Evolutionary conservation across 2,113 vertebrate species (phyloP).

Genomic region (Pseudorhombus dupliciocellatus): DNA sequence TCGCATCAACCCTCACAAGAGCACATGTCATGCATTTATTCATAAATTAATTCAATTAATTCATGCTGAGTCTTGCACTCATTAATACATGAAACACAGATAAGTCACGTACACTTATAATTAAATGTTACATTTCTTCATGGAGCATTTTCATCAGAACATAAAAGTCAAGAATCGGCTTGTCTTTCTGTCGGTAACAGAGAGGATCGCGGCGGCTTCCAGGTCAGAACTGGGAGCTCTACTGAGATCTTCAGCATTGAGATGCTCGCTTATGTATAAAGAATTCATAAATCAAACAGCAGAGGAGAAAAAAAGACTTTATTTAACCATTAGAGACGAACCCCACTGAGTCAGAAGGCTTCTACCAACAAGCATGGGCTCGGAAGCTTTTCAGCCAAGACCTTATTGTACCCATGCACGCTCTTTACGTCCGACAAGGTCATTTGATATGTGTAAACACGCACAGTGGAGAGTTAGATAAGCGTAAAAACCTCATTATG

Average conservation of each 20-base stretch:
- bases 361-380: not conserved
- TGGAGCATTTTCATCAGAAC: conserved; percentile 24
- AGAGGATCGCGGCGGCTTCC: not conserved
- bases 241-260: conserved; percentile 23
- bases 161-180: conserved; percentile 17
- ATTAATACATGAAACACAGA: conserved; percentile 41
- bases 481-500: conserved; percentile 13
- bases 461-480: conserved; percentile 1
- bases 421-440: conserved; percentile 10
- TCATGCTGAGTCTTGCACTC: conserved; percentile 46
- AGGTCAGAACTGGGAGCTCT: conserved; percentile 27
- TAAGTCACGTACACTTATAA: conserved; percentile 30
- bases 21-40: conserved; percentile 62
- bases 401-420: not conserved
- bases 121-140: conserved; percentile 17
- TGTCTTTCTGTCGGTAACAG: not conserved
- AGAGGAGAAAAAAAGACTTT: conserved; percentile 27
- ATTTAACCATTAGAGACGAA: conserved; percentile 40
- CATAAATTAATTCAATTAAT: conserved; percentile 44
- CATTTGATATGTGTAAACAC: not conserved
- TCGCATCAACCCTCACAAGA: conserved; percentile 16
- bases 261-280: conserved; percentile 41
- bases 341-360: conserved; percentile 46
- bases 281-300: conserved; percentile 51
- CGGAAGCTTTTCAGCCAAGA: not conserved